Conservation (phyloP, 1,140 invertebrate species). For the Hydropsyche tenuis region DNA sequence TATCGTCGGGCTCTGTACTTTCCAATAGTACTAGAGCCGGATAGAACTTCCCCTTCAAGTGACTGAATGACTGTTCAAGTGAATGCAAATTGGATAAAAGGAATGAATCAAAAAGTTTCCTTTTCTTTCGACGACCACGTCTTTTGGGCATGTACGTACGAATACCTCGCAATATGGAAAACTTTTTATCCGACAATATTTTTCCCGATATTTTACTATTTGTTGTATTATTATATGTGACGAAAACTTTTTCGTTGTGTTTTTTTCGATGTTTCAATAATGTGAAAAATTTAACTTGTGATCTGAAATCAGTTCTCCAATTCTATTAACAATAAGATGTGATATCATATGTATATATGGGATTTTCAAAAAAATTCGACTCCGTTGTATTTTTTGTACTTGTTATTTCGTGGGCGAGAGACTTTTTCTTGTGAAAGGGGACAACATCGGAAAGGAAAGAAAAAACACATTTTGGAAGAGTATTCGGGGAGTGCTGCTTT, state of each 20-base stretch:
- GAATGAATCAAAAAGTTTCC: conserved; percentile 50
- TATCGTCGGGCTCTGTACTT: neutral
- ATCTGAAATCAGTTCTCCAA: too few species aligned
- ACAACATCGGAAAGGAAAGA: conserved; percentile 22
- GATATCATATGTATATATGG: too few species aligned
- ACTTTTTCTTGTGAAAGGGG: conserved; percentile 13
- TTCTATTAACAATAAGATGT: too few species aligned
- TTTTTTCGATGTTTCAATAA: neutral
- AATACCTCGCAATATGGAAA: neutral
- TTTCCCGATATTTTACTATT: neutral
- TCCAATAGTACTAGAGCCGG: conserved; percentile 11
- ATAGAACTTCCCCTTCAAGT: conserved; percentile 42
- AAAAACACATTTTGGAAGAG: conserved; percentile 38
- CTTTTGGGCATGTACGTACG: conserved; percentile 32
- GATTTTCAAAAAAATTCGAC: neutral
- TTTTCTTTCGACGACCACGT: conserved; percentile 41
- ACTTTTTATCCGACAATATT: conserved; percentile 1
- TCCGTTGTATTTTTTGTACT: neutral
- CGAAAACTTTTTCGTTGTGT: too few species aligned
- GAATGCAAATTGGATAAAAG: conserved; percentile 51
- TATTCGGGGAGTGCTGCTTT: conserved; percentile 40
- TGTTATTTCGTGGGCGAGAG: neutral
- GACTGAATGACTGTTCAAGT: conserved; percentile 50
- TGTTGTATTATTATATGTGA: too few species aligned
- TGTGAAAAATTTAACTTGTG: too few species aligned